Evolutionary conservation across 2,113 vertebrate genomes (phyloP).

Genomic region (Semnopithecus entellus): DNA sequence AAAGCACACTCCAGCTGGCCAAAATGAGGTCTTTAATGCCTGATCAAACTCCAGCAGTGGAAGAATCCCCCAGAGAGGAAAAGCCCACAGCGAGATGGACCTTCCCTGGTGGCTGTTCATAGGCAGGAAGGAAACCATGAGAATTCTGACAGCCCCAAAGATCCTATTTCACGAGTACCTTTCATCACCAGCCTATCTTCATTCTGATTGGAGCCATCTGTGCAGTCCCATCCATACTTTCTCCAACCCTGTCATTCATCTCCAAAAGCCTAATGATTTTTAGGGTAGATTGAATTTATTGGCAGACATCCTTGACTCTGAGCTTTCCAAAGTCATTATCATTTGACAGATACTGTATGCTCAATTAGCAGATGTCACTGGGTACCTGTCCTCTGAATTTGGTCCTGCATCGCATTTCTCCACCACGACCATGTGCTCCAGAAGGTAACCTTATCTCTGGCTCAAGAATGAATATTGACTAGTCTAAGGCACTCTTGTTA

Average conservation of each 20-base stretch:
- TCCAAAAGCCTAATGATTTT: slow-evolving; percentile 58
- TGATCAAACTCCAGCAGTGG: neutral
- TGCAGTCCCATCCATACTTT: neutral
- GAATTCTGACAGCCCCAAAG: neutral
- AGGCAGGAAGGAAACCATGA: slow-evolving; percentile 6
- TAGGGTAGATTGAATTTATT: slow-evolving; percentile 52
- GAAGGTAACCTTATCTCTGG: neutral
- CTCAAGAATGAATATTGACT: neutral
- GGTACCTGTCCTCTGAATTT: slow-evolving; percentile 24
- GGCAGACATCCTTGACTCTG: slow-evolving; percentile 30
- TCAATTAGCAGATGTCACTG: neutral
- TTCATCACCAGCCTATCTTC: neutral
- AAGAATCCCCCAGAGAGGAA: neutral
- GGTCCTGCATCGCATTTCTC: neutral
- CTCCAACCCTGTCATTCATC: neutral
- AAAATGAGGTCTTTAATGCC: neutral
- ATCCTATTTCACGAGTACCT: neutral
- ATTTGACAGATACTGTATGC: slow-evolving; percentile 29
- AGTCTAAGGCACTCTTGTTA: neutral
- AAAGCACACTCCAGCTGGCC: neutral
- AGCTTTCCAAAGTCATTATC: slow-evolving; percentile 63
- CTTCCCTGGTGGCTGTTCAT: neutral
- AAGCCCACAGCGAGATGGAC: neutral
- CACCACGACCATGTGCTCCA: neutral
- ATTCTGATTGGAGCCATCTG: slow-evolving; percentile 42